Conservation (phyloP, 2,113 vertebrate genomes). For the Jacana jacana region DNA sequence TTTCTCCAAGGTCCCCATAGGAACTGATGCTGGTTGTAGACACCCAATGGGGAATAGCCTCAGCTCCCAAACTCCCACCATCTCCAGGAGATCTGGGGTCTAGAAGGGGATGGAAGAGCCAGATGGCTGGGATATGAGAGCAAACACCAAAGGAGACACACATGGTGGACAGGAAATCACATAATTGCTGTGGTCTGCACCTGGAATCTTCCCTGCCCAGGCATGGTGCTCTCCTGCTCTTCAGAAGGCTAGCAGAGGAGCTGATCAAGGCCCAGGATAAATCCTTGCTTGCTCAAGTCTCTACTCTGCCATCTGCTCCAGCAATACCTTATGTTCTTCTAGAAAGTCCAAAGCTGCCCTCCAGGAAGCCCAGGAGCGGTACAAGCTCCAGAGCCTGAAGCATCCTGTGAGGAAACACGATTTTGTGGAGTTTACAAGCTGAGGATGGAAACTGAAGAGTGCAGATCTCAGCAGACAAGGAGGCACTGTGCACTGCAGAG, state of each 20-base stretch:
- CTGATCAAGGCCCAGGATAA: neutral
- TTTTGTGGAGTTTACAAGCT: neutral
- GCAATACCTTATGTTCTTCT: neutral
- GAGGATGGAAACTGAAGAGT: neutral
- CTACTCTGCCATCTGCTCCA: conserved; percentile 9
- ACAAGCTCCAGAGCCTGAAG: neutral
- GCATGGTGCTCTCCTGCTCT: neutral
- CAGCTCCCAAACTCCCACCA: neutral
- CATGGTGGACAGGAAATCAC: neutral
- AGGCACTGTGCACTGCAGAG: neutral
- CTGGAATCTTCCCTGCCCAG: neutral
- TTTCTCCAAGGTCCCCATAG: neutral
- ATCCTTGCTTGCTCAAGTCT: neutral
- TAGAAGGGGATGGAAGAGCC: neutral
- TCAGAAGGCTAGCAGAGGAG: neutral
- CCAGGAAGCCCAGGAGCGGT: neutral
- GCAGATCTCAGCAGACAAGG: neutral
- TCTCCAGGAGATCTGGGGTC: neutral
- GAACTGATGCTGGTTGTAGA: fast-evolving
- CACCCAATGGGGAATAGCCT: neutral
- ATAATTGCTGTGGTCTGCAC: neutral
- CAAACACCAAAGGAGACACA: neutral
- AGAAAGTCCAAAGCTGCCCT: conserved; percentile 35
- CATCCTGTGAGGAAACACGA: neutral
- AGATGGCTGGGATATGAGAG: neutral